A percentile compares a stretch with the other conserved stretches of the same genome.
Conservation (phyloP, 2,888 invertebrate genomes). For the Dendrolimus pini region DNA sequence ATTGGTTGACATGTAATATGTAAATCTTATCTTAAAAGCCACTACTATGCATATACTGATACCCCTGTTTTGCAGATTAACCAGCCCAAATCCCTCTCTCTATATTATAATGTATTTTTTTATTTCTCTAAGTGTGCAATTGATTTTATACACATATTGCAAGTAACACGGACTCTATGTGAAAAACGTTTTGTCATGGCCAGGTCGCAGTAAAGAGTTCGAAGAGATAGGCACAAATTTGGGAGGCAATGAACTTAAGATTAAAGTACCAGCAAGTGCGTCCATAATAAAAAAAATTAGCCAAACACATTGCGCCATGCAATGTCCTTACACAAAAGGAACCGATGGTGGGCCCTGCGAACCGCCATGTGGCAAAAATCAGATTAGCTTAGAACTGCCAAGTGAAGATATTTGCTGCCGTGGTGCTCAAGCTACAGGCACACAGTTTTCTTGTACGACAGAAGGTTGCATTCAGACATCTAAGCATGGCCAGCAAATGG, state of each 20-base stretch:
- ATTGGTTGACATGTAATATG: no score
- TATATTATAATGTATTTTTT: no score
- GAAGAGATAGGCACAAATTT: slow-evolving; percentile 66
- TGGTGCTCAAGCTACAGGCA: slow-evolving; percentile 45
- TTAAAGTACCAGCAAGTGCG: slow-evolving; percentile 57
- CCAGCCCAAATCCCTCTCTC: no score
- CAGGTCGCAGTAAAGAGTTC: slow-evolving; percentile 66
- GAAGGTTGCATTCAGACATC: slow-evolving; percentile 53
- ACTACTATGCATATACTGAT: no score
- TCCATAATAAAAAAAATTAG: slow-evolving; percentile 66
- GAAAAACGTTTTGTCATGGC: slow-evolving; percentile 54
- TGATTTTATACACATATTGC: no score
- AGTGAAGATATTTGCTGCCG: slow-evolving; percentile 49
- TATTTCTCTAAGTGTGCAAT: no score
- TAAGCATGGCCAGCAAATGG: slow-evolving; percentile 48
- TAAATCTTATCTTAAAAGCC: no score
- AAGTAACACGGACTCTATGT: slow-evolving; percentile 6
- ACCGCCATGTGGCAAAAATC: slow-evolving; percentile 62
- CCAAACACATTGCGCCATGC: slow-evolving; percentile 60
- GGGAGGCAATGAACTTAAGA: slow-evolving; percentile 64
- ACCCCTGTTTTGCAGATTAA: no score
- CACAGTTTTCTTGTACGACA: slow-evolving; percentile 63
- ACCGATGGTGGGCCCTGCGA: slow-evolving; percentile 37
- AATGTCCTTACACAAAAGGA: slow-evolving; percentile 45
- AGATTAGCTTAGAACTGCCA: slow-evolving; percentile 56